Percentiles rank a stretch among this genome's conserved stretches.
Conservation (phyloP, 2,888 invertebrate genomes). For the Nowickia ferox region DNA sequence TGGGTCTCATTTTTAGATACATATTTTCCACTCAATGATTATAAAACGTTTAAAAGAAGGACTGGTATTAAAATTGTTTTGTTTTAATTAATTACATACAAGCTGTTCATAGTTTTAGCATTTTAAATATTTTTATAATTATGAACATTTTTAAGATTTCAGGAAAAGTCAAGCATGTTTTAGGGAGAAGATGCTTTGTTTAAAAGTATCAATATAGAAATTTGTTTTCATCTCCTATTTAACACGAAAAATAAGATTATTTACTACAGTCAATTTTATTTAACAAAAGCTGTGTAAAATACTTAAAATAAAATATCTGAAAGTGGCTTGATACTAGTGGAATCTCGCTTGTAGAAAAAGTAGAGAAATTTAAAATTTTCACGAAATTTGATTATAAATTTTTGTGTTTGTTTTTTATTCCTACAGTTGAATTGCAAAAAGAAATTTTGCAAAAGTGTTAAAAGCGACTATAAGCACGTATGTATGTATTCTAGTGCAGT, state of each 20-base stretch:
- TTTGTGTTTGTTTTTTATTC: neutral
- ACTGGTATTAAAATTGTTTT: neutral
- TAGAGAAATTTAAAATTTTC: slow-evolving; percentile 35
- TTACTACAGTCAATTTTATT: neutral
- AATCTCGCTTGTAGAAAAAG: neutral
- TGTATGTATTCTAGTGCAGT: neutral
- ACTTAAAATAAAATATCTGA: neutral
- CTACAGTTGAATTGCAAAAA: slow-evolving; percentile 2
- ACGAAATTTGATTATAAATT: slow-evolving; percentile 30
- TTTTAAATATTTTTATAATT: neutral
- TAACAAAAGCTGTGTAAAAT: neutral
- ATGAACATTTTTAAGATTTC: too few relatives aligned
- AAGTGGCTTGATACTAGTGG: neutral
- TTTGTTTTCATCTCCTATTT: neutral
- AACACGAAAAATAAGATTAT: slow-evolving; percentile 1
- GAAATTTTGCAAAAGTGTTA: neutral
- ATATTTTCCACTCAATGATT: neutral
- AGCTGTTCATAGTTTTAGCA: neutral
- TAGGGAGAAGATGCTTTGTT: too few relatives aligned
- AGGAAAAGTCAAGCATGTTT: too few relatives aligned
- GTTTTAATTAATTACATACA: neutral
- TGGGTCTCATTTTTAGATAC: neutral
- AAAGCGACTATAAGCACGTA: slow-evolving; percentile 11
- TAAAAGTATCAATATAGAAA: too few relatives aligned
- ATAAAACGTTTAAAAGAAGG: neutral